Conservation (phyloP, 2,797 vertebrate species). For the Semaprochilodus insignis region DNA sequence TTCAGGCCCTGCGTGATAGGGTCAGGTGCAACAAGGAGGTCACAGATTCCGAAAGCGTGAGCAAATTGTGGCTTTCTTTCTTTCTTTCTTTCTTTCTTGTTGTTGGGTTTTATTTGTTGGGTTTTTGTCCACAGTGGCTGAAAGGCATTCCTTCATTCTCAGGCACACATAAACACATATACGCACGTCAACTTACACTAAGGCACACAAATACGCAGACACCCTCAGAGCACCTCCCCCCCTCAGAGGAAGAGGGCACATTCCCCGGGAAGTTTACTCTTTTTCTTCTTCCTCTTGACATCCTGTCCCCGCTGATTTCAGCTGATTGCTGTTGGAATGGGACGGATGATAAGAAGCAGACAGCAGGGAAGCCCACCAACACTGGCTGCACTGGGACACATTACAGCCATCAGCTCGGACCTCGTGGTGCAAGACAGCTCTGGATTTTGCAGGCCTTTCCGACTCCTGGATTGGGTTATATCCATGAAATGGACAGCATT, state of each 20-base stretch:
- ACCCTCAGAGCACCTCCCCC: constrained; percentile 63
- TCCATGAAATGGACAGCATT: too few species aligned
- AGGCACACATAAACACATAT: background rate
- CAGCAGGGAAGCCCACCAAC: constrained; percentile 51
- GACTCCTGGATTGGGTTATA: background rate
- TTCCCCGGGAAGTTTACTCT: constrained; percentile 79
- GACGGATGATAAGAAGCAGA: constrained; percentile 69
- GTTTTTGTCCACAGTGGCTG: background rate
- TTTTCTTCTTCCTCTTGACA: constrained; percentile 71
- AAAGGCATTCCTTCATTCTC: background rate
- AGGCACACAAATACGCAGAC: constrained; percentile 14
- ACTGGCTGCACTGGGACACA: constrained; percentile 60
- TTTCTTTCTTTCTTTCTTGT: background rate
- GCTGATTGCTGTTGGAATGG: constrained; percentile 71
- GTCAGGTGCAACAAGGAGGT: constrained; percentile 18
- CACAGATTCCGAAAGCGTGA: constrained; percentile 23
- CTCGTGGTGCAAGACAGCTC: background rate
- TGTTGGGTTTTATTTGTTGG: too few species aligned
- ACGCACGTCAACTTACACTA: background rate
- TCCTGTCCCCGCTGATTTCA: constrained; percentile 72
- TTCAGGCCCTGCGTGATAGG: constrained; percentile 12
- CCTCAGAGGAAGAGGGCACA: constrained; percentile 64
- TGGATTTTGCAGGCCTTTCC: background rate
- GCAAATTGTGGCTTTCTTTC: constrained; percentile 14
- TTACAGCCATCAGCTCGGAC: background rate